Percentiles rank a stretch among this genome's conserved stretches.
phyloP scores from a whole-genome alignment of 2,888 invertebrate genomes.

The Atethmia centrago region DNA sequence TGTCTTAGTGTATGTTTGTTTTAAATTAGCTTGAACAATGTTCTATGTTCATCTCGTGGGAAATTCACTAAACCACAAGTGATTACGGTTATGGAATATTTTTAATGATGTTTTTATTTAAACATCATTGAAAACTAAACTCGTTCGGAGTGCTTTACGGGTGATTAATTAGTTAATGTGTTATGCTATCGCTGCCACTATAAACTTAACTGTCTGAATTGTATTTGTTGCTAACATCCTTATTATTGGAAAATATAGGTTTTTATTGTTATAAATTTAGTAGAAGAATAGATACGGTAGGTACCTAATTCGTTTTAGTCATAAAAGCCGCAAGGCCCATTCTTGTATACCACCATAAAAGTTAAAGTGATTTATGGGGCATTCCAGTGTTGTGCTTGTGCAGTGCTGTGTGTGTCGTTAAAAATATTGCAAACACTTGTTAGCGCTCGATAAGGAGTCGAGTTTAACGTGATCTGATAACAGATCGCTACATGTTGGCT shows the following conservation, averaged over 20 bases:
- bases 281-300: neutral
- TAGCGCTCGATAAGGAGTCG: conserved; percentile 60
- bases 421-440: conserved; percentile 63
- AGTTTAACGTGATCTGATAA: conserved; percentile 65
- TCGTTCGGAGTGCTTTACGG: conserved; percentile 4
- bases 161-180: conserved; percentile 12
- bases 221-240: conserved; percentile 12
- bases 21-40: neutral
- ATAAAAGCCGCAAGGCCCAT: neutral
- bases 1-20: conserved; percentile 25
- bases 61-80: conserved; percentile 31
- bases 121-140: conserved; percentile 20
- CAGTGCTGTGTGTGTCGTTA: conserved; percentile 54
- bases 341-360: conserved; percentile 30
- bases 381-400: conserved; percentile 17
- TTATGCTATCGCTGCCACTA: conserved; percentile 22
- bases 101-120: conserved; percentile 13
- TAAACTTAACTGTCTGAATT: conserved; percentile 21
- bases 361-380: conserved; percentile 25
- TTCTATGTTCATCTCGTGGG: conserved; percentile 14
- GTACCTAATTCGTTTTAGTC: neutral
- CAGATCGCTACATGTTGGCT: conserved; percentile 45
- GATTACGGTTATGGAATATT: conserved; percentile 23
- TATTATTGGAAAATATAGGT: conserved; percentile 1
- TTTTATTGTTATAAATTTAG: neutral